Percentiles rank a stretch among this genome's conserved stretches.
Conservation (phyloP, 2,888 invertebrate genomes). For the Psylliodes chrysocephalus region DNA sequence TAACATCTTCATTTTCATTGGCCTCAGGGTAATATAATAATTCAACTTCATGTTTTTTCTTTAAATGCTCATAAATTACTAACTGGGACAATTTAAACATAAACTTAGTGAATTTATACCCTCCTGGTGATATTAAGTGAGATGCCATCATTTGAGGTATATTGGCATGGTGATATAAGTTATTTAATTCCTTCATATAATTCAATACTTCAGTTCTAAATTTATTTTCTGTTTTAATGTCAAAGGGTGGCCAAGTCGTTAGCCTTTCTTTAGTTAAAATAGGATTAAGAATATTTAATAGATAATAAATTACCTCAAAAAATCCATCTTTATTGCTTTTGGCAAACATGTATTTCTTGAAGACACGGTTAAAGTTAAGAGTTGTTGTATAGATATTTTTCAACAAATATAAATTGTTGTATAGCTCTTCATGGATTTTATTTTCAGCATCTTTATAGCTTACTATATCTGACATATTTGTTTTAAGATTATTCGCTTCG, state of each 20-base stretch:
- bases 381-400: conserved; percentile 52
- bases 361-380: conserved; percentile 53
- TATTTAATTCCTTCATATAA: conserved; percentile 56
- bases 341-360: conserved; percentile 59
- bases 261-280: conserved; percentile 54
- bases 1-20: conserved; percentile 31
- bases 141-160: conserved; percentile 58
- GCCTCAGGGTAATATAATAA: conserved; percentile 37
- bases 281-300: conserved; percentile 56
- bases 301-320: conserved; percentile 57
- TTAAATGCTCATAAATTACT: conserved; percentile 53
- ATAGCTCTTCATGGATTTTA: conserved; percentile 54
- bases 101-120: conserved; percentile 56
- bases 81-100: conserved; percentile 59
- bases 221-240: conserved; percentile 54
- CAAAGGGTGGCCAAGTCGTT: conserved; percentile 55
- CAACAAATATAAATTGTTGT: conserved; percentile 55
- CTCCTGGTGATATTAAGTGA: conserved; percentile 60
- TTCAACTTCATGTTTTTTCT: conserved; percentile 35
- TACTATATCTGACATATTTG: conserved; percentile 12
- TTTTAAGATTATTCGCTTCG: no score
- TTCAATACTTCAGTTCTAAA: conserved; percentile 57
- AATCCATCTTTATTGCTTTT: conserved; percentile 61
- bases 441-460: conserved; percentile 47
- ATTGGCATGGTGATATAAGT: conserved; percentile 54